Evolutionary conservation across 1,140 invertebrate species (phyloP).

Genomic region (Trichonephila clavata): DNA sequence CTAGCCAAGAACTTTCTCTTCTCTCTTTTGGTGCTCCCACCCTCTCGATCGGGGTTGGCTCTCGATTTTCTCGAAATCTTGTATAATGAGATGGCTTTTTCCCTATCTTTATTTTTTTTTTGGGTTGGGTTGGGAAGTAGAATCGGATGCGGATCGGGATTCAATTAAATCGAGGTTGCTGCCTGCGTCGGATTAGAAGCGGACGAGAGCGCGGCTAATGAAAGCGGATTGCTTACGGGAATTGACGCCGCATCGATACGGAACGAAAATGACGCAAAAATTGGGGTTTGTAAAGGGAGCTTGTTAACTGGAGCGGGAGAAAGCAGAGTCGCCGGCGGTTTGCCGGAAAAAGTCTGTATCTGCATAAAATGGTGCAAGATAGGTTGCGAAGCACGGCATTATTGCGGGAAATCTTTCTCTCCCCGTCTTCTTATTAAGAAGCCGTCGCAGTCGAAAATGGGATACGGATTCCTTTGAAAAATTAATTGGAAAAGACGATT

Average conservation of each 20-base stretch:
- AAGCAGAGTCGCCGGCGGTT: neutral
- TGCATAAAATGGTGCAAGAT: neutral
- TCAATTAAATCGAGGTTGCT: constrained; percentile 42
- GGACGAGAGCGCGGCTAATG: constrained; percentile 22
- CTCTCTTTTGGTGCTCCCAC: neutral
- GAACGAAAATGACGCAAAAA: neutral
- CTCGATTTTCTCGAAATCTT: constrained; percentile 35
- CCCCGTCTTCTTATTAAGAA: too few relatives aligned
- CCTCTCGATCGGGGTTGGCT: neutral
- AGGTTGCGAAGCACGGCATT: neutral
- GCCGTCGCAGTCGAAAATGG: too few relatives aligned
- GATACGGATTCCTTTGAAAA: too few relatives aligned
- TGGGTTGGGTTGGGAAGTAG: neutral
- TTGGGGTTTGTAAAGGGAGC: neutral
- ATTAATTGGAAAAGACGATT: too few relatives aligned
- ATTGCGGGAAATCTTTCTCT: too few relatives aligned
- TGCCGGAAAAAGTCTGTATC: neutral
- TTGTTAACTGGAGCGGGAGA: neutral
- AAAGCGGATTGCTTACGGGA: constrained; percentile 54
- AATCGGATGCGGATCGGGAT: constrained; percentile 55
- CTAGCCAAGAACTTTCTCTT: constrained; percentile 21
- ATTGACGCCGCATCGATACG: neutral
- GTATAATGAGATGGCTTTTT: constrained; percentile 60
- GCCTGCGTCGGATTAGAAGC: neutral
- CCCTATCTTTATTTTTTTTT: neutral